A percentile compares a stretch with the other conserved stretches of the same genome.
Conservation (phyloP, 1,140 invertebrate genomes). For the Cydia strobilella region DNA sequence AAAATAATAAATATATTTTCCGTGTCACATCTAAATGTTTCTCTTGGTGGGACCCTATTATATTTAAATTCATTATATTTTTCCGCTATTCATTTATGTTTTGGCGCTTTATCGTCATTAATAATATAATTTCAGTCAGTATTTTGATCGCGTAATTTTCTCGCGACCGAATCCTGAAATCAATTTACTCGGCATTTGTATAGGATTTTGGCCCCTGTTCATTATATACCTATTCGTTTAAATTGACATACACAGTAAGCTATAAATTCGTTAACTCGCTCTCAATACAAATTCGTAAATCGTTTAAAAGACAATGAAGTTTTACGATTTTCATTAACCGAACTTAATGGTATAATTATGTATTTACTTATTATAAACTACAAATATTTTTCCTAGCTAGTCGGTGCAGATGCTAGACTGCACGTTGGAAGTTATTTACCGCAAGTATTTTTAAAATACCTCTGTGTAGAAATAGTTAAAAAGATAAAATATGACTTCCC, state of each 20-base stretch:
- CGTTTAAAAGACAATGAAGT: neutral
- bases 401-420: too few relatives aligned
- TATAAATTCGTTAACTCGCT: neutral
- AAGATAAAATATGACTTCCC: too few relatives aligned
- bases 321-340: neutral
- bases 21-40: constrained; percentile 5
- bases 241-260: neutral
- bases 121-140: constrained; percentile 28
- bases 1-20: neutral
- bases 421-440: too few relatives aligned
- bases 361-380: too few relatives aligned
- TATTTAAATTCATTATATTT: neutral
- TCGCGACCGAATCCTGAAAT: constrained; percentile 30
- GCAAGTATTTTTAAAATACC: too few relatives aligned
- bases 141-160: constrained; percentile 20
- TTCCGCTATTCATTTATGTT: constrained; percentile 13
- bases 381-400: too few relatives aligned
- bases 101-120: constrained; percentile 17
- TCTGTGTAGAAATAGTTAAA: too few relatives aligned
- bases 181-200: constrained; percentile 22
- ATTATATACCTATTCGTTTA: constrained; percentile 22
- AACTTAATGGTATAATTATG: neutral
- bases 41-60: neutral
- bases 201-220: constrained; percentile 14
- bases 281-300: neutral